phyloP scores from a whole-genome alignment of 2,797 vertebrate genomes.

The Eupleurogrammus muticus region DNA sequence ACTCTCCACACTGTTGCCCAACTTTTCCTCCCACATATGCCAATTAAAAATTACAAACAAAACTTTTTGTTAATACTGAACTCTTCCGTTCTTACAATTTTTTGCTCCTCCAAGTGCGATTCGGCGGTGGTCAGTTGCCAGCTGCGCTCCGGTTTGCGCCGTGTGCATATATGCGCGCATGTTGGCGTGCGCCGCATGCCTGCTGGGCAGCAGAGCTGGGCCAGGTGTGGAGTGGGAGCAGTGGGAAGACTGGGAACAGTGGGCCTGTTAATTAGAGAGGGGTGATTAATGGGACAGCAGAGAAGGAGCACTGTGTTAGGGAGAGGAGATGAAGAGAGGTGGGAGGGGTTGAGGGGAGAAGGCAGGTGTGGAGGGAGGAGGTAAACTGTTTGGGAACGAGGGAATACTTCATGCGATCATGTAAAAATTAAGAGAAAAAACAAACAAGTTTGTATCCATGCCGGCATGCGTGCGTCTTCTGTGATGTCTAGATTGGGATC shows the following conservation, averaged over 20 bases:
- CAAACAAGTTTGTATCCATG: conserved; percentile 12
- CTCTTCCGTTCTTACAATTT: conserved; percentile 29
- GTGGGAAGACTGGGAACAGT: conserved; percentile 81
- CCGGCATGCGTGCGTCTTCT: conserved; percentile 21
- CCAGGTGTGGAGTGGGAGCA: conserved; percentile 88
- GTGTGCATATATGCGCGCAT: conserved; percentile 38
- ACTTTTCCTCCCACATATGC: conserved; percentile 23
- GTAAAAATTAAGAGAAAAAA: neutral
- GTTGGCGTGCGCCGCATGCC: conserved; percentile 64
- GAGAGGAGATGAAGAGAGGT: conserved; percentile 62
- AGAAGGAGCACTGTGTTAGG: conserved; percentile 69
- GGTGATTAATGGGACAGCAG: conserved; percentile 94
- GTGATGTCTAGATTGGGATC: conserved; percentile 58
- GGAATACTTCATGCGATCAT: conserved; percentile 18
- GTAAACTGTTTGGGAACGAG: conserved; percentile 49
- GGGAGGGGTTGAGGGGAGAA: conserved; percentile 51
- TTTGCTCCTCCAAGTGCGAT: conserved; percentile 46
- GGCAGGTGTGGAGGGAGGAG: conserved; percentile 20
- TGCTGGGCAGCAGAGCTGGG: conserved; percentile 83
- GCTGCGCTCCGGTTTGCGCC: conserved; percentile 60
- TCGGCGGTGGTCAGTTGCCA: conserved; percentile 74
- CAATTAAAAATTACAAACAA: conserved; percentile 22
- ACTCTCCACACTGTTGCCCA: conserved; percentile 15
- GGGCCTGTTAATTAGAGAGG: conserved; percentile 99
- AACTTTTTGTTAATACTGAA: conserved; percentile 25